A percentile compares a stretch with the other conserved stretches of the same genome.
Evolutionary conservation across 35 echinoderm and acorn worm species (phyloP).

Genomic region (Ptychodera flava): DNA sequence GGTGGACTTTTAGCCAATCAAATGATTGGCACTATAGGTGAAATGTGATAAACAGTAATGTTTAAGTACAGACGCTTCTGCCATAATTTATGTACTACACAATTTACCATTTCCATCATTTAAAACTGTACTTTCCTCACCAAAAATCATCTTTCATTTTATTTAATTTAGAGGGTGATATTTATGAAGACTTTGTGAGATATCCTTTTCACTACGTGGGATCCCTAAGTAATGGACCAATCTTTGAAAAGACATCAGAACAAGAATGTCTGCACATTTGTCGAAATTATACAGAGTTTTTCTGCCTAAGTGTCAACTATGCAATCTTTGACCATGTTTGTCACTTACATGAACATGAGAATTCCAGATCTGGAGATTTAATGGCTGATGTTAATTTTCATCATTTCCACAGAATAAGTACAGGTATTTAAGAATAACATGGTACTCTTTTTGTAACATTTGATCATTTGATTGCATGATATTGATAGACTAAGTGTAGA

Average conservation of each 20-base stretch:
- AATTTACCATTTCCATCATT: too few relatives aligned
- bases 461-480: too few relatives aligned
- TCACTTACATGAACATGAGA: background rate
- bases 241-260: background rate
- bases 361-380: background rate
- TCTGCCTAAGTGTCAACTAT: background rate
- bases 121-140: too few relatives aligned
- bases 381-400: background rate
- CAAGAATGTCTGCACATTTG: background rate
- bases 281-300: background rate
- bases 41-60: too few relatives aligned
- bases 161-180: background rate
- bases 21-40: too few relatives aligned
- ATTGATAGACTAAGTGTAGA: too few relatives aligned
- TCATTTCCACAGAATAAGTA: background rate
- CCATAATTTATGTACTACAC: too few relatives aligned
- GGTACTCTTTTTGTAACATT: too few relatives aligned
- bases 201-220: background rate
- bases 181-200: background rate
- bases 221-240: background rate
- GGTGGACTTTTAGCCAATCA: too few relatives aligned
- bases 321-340: background rate
- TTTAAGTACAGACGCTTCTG: too few relatives aligned
- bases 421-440: too few relatives aligned
- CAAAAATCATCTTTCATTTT: too few relatives aligned